These are phyloP conservation scores for Rhorus exstirpatorius DNA, from an alignment of 2,888 invertebrate genomes.

Conservation along the genomic window DNA sequence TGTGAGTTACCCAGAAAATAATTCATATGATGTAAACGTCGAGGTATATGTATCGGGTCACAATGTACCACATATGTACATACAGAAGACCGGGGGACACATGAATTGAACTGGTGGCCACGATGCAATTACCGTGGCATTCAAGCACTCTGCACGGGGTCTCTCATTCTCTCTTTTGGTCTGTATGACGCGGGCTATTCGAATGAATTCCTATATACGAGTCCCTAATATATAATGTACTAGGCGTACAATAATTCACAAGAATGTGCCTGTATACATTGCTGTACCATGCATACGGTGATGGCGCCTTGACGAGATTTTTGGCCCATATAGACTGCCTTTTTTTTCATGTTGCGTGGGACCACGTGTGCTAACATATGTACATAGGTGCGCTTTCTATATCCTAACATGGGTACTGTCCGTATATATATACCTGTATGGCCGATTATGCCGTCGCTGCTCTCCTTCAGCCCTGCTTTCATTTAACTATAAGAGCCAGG, in stretches of 20 bases:
- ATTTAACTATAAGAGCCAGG: constrained; percentile 2
- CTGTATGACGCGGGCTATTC: constrained; percentile 16
- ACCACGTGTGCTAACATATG: background rate
- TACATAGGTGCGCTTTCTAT: background rate
- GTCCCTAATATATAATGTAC: constrained; percentile 20
- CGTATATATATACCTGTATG: constrained; percentile 8
- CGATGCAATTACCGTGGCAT: constrained; percentile 72
- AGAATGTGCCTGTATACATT: constrained; percentile 22
- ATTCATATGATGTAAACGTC: no score
- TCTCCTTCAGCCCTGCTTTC: constrained; percentile 32
- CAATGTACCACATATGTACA: constrained; percentile 10
- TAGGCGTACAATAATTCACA: constrained; percentile 5
- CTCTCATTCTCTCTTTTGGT: constrained; percentile 31
- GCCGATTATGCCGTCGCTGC: constrained; percentile 26
- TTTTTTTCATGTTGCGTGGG: constrained; percentile 32
- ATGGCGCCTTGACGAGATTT: constrained; percentile 37
- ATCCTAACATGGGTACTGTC: background rate
- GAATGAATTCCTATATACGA: constrained; percentile 27
- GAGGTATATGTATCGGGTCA: constrained; percentile 1
- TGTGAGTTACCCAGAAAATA: constrained; percentile 13
- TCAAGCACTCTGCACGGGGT: constrained; percentile 76
- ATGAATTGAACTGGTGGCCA: constrained; percentile 67
- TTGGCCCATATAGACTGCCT: constrained; percentile 10
- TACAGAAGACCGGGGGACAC: background rate
- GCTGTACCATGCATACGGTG: background rate